phyloP scores from a whole-genome alignment of 2,888 invertebrate species.

The Bugulina stolonifera region DNA sequence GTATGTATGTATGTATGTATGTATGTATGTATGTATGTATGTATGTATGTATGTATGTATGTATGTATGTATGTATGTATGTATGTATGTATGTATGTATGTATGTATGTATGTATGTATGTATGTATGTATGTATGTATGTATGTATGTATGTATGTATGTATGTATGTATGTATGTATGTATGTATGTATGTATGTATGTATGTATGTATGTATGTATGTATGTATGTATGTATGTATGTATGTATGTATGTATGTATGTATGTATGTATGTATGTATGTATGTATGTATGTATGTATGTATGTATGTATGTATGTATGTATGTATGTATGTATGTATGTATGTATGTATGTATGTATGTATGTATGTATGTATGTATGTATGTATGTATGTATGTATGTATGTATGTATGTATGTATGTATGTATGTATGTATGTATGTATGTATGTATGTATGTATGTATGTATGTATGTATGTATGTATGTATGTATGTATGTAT shows the following conservation, averaged over 20 bases:
- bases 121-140: slow-evolving; percentile 4
- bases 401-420: slow-evolving; percentile 4
- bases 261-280: slow-evolving; percentile 4
- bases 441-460: slow-evolving; percentile 4
- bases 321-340: slow-evolving; percentile 4
- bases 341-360: slow-evolving; percentile 4
- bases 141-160: slow-evolving; percentile 4
- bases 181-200: slow-evolving; percentile 4
- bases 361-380: slow-evolving; percentile 4
- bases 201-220: slow-evolving; percentile 4
- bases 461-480: slow-evolving; percentile 4
- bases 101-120: slow-evolving; percentile 4
- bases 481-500: slow-evolving; percentile 4
- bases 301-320: slow-evolving; percentile 4
- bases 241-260: slow-evolving; percentile 4
- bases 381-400: slow-evolving; percentile 1
- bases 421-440: slow-evolving; percentile 4
- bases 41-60: slow-evolving; percentile 4
- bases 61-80: slow-evolving; percentile 4
- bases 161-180: slow-evolving; percentile 4
- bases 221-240: slow-evolving; percentile 4
- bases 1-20: background rate
- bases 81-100: slow-evolving; percentile 4
- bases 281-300: slow-evolving; percentile 4
- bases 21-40: slow-evolving; percentile 4